Conservation (phyloP, 2,888 invertebrate genomes). For the Chrysina gloriosa region DNA sequence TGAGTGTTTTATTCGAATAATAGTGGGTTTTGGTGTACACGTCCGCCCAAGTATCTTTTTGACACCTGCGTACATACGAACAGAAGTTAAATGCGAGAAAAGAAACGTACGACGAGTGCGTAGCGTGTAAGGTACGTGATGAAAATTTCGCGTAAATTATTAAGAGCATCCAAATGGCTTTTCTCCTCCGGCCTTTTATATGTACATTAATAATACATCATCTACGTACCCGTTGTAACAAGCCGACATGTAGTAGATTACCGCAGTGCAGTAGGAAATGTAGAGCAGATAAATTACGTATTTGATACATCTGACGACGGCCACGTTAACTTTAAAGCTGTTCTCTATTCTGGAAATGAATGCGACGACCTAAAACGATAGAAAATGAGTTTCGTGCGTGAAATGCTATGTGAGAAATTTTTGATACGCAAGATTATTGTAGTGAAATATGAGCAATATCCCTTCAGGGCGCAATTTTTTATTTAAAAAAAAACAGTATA, state of each 20-base stretch:
- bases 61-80: slow-evolving; percentile 22
- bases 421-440: too few relatives aligned
- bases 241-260: slow-evolving; percentile 47
- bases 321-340: slow-evolving; percentile 49
- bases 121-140: too few relatives aligned
- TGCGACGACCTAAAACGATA: slow-evolving; percentile 45
- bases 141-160: too few relatives aligned
- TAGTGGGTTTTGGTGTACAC: slow-evolving; percentile 11
- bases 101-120: too few relatives aligned
- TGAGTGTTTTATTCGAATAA: neutral
- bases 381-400: neutral
- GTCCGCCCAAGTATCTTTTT: slow-evolving; percentile 43
- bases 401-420: too few relatives aligned
- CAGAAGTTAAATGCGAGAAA: slow-evolving; percentile 4
- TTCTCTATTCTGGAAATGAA: slow-evolving; percentile 47
- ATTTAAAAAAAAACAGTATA: too few relatives aligned
- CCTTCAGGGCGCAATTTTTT: too few relatives aligned
- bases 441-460: too few relatives aligned
- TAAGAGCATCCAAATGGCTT: too few relatives aligned
- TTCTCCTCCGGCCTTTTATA: too few relatives aligned
- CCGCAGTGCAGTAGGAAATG: slow-evolving; percentile 47
- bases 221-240: slow-evolving; percentile 45
- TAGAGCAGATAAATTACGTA: slow-evolving; percentile 47
- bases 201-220: neutral
- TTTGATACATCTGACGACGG: slow-evolving; percentile 47